Evolutionary conservation across 2,113 vertebrate species (phyloP).

Genomic region (Heterocephalus glaber): DNA sequence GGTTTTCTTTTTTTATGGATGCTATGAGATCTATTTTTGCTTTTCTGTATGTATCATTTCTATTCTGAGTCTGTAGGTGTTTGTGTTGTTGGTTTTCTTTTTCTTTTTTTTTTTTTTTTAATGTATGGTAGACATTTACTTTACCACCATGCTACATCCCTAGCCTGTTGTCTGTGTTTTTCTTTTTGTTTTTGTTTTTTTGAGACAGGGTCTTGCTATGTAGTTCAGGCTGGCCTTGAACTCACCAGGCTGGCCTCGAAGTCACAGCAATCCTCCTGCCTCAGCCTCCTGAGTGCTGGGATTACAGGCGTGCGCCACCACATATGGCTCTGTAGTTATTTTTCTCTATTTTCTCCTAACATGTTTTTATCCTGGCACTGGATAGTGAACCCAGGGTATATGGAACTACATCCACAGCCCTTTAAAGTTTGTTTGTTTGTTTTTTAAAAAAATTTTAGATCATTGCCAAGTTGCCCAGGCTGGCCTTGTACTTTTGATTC

Average conservation of each 20-base stretch:
- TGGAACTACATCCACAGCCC: background rate
- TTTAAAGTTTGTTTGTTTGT: background rate
- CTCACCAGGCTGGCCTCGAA: background rate
- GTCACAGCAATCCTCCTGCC: background rate
- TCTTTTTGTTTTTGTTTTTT: background rate
- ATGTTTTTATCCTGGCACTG: background rate
- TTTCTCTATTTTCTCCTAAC: background rate
- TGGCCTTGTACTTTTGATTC: background rate
- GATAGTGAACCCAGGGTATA: background rate
- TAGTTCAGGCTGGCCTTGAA: background rate
- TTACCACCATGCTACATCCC: background rate
- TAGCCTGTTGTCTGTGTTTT: background rate
- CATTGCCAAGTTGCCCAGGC: background rate
- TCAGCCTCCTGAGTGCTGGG: background rate
- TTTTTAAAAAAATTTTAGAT: background rate
- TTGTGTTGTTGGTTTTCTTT: too few species aligned
- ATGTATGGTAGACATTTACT: background rate
- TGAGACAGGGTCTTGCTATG: background rate
- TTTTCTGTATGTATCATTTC: background rate
- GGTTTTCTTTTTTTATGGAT: background rate
- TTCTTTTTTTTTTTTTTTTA: background rate
- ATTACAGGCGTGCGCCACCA: background rate
- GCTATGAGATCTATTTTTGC: conserved; percentile 51
- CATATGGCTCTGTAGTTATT: background rate
- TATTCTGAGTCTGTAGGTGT: too few species aligned